Base-by-base conservation (phyloP, 2,888 invertebrate genomes). In the Capitulum mitella region DNA sequence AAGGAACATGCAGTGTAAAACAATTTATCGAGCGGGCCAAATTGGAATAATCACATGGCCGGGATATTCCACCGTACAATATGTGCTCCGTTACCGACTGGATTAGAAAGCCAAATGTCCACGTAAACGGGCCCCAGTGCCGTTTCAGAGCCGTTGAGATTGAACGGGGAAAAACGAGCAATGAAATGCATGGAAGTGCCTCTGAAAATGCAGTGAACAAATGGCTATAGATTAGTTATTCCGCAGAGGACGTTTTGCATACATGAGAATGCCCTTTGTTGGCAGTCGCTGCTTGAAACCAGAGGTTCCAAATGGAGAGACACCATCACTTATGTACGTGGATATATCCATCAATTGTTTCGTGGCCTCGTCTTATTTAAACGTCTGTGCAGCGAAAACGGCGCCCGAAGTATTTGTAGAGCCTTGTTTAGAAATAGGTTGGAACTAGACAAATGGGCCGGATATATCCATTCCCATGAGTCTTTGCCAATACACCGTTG, bases 1-100 rank as follows among this genome's bases (percentile, higher is more conserved):
- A 70, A 40, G 70, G 70, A 37, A 70, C 70, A 70, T 70, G 70
- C 70, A 70, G 70, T 70, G 40, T 70, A 70, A 40, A 70, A 40
- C 70, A 70, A 70, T 70, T 70, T 70, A 70, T 70, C 70, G 40
- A 40, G 70, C 70, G 40, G 70, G 26, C 26, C 40, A 70, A 70
- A 70, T 70, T 70, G 70, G 40, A 70, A 40, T 70, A 70, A 70
- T 37, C 70, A 40, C 40, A 70, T 40, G 40, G 40, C 37, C 26
- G 8, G 16, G 64, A 64, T 64, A 64, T 64, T 34, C 34, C 34
- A 64, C 64, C 64, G 64, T 64, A 64, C 64, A 64, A 32, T 34
- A 64, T 32, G 26, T 26, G 26, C 1, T 26, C 70, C 70, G 58
- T 58, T 40, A 29, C 70, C 26, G 37, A 70, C 70, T 16, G 22